phyloP scores from a whole-genome alignment of 2,113 vertebrate species.

The Mastomys natalensis region DNA sequence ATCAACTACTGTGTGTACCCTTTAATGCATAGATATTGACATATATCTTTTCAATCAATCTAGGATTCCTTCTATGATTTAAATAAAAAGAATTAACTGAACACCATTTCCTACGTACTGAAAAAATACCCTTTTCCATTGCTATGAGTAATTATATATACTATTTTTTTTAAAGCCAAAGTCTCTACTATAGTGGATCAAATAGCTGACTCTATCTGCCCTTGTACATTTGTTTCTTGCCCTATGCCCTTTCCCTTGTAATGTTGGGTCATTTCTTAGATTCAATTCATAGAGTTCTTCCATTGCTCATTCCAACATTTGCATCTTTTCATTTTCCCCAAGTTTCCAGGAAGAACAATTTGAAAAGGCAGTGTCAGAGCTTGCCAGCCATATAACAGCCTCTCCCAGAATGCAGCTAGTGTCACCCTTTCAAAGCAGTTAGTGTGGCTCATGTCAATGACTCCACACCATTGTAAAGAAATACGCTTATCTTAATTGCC shows the following conservation, averaged over 20 bases:
- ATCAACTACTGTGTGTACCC: background rate
- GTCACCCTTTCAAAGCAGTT: background rate
- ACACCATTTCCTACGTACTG: background rate
- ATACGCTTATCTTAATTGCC: conserved; percentile 16
- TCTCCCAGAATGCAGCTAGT: background rate
- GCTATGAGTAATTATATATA: background rate
- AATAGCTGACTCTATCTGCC: background rate
- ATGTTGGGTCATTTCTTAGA: background rate
- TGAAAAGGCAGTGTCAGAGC: conserved; percentile 30
- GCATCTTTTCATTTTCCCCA: conserved; percentile 22
- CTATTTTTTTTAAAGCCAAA: background rate
- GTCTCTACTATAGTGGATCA: background rate
- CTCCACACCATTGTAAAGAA: background rate
- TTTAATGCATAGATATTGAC: background rate
- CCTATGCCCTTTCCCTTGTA: background rate
- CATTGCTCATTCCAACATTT: conserved; percentile 4
- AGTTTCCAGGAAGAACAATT: background rate
- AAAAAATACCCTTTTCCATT: background rate
- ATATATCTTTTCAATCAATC: background rate
- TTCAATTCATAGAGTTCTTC: background rate
- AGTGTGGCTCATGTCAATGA: background rate
- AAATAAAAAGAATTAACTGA: conserved; percentile 24
- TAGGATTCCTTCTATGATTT: background rate
- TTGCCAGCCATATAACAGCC: background rate
- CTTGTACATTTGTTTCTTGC: background rate